Base-by-base conservation (phyloP, 2,888 invertebrate genomes). In the Shargacucullia verbasci region DNA sequence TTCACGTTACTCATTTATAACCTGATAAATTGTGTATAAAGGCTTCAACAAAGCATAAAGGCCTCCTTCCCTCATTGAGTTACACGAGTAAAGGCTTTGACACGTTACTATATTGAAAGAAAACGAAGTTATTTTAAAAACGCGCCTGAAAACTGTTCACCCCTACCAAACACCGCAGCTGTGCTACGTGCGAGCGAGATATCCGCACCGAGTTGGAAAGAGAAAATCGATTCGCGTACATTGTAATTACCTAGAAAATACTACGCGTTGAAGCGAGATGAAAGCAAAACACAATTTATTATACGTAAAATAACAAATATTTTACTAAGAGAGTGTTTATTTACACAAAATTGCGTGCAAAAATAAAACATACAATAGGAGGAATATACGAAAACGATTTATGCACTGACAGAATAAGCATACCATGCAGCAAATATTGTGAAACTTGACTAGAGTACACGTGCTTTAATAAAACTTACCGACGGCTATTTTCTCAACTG, bases 401-500 rank as follows among this genome's bases (percentile, higher is more conserved):
- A 15, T 13, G 14, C 12, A 13, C 10, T 1, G 13, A 13, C 10
- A 39, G 40, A 39, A 50, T 43, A 34, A 33, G 5, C 29, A 31
- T 14, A 55, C 56, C 12, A 29, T 15, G 41, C 45, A 62, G 9
- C 20, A 38, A 54, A 53, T 40, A 47, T 27, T 43, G 10, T 37
- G 10, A 49, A 48, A 41, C 27, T 27, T 33, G 1, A 43, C 25
- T 25, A 31, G 13, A 37, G 15, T 38, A 11, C 31, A 64, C 13
- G 31, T 62, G 45, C 25, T 37, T 14, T 46, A 44, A 34, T 47
- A 15, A 50, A 45, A 91, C 94, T 92, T 83, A 94, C 94, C 94
- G 37, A 94, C 90, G 33, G 92, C 91, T 49, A 94, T 94, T 84
- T 94, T 94, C 66, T 94, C 94, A 44, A 89, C 88, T 12, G 91